A percentile compares a stretch with the other conserved stretches of the same genome.
Evolutionary conservation across 2,797 vertebrate species (phyloP).

Genomic region (Coranthus polyacanthus): DNA sequence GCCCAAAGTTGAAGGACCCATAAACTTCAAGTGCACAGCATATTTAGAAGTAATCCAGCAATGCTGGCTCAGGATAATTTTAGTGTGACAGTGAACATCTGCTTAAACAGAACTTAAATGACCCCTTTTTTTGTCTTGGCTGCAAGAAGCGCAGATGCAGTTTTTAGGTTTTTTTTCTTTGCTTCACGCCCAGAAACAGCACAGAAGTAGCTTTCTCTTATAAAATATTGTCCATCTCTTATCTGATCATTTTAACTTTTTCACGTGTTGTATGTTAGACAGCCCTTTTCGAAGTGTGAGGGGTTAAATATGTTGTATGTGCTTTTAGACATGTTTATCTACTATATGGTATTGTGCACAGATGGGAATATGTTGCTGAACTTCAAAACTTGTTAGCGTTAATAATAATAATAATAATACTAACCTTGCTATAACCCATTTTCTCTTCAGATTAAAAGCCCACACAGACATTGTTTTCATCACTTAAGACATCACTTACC

Average conservation of each 20-base stretch:
- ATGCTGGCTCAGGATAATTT: slow-evolving; percentile 53
- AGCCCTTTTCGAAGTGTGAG: slow-evolving; percentile 9
- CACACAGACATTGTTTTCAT: slow-evolving; percentile 1
- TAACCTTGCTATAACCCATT: slow-evolving; percentile 4
- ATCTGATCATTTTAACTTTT: not conserved
- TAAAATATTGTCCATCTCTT: not conserved
- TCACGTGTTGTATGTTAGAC: too few species aligned
- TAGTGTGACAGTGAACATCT: slow-evolving; percentile 55
- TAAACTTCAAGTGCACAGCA: slow-evolving; percentile 25
- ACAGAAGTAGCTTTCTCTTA: slow-evolving; percentile 1
- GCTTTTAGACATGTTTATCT: not conserved
- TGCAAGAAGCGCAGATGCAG: slow-evolving; percentile 42
- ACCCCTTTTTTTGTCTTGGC: slow-evolving; percentile 37
- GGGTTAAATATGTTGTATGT: not conserved
- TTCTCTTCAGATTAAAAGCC: slow-evolving; percentile 13
- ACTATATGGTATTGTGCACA: not conserved
- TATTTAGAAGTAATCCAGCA: slow-evolving; percentile 33
- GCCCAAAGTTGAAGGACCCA: slow-evolving; percentile 16
- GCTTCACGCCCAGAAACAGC: slow-evolving; percentile 16
- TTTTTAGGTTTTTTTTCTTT: slow-evolving; percentile 32
- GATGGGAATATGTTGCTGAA: slow-evolving; percentile 7
- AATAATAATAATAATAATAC: slow-evolving; percentile 31
- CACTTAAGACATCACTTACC: too few species aligned
- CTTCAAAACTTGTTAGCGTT: slow-evolving; percentile 3
- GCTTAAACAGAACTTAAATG: slow-evolving; percentile 37